A percentile compares a stretch with the other conserved stretches of the same genome.
phyloP scores from a whole-genome alignment of 2,113 vertebrate species.

The Aix galericulata region DNA sequence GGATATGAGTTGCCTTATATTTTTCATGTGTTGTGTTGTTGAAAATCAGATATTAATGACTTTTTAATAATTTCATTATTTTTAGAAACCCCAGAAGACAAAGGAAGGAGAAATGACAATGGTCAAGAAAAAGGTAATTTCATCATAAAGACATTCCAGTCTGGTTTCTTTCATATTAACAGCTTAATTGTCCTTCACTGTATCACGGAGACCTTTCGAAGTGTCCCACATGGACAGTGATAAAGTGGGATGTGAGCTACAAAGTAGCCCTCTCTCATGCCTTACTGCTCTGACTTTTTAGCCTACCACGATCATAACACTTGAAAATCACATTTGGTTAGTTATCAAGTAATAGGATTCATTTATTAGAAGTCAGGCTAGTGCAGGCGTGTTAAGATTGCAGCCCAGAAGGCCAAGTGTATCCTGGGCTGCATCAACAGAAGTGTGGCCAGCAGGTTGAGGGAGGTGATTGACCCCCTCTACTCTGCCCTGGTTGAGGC shows the following conservation, averaged over 20 bases:
- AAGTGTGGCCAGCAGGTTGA: no score
- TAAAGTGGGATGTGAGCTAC: neutral
- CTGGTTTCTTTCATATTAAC: neutral
- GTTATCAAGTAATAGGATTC: neutral
- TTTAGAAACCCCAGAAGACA: slow-evolving; percentile 79
- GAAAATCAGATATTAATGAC: neutral
- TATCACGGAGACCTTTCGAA: neutral
- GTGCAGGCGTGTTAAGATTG: neutral
- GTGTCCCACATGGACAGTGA: neutral
- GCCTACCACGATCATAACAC: neutral
- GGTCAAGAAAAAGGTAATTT: slow-evolving; percentile 80
- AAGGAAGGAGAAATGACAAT: slow-evolving; percentile 68
- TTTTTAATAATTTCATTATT: neutral
- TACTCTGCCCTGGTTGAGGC: no score
- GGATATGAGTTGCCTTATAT: neutral
- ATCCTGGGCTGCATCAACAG: no score
- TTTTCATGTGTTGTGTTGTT: neutral
- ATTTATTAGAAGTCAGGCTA: neutral
- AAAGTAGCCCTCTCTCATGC: neutral
- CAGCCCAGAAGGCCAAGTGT: no score
- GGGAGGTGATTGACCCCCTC: no score
- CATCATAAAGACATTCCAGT: neutral
- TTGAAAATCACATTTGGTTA: neutral
- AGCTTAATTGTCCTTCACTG: neutral
- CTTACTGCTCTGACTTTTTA: neutral